phyloP scores from a whole-genome alignment of 2,888 invertebrate genomes.

The Julus scanicus region DNA sequence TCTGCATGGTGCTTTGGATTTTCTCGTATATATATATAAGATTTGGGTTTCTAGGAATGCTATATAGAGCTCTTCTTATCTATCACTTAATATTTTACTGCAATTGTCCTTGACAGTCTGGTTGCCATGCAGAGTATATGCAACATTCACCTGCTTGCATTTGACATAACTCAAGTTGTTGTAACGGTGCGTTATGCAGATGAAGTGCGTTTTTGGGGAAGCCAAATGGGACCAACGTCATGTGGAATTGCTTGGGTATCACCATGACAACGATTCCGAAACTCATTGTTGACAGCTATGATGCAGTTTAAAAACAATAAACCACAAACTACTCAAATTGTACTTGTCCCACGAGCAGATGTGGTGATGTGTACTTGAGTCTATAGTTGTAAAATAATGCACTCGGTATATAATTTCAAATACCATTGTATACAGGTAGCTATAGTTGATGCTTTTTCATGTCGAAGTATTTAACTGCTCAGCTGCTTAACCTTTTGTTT shows the following conservation, averaged over 20 bases:
- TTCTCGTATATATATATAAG: background rate
- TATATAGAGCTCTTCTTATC: background rate
- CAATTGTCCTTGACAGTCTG: conserved; percentile 1
- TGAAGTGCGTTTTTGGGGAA: too few species aligned
- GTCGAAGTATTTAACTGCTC: too few species aligned
- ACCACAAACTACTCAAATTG: background rate
- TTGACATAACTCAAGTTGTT: background rate
- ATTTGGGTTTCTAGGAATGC: background rate
- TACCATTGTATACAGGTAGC: too few species aligned
- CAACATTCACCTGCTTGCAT: background rate
- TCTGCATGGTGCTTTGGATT: background rate
- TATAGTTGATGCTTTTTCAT: too few species aligned
- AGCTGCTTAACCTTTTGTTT: too few species aligned
- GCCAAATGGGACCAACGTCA: background rate
- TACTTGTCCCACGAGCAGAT: too few species aligned
- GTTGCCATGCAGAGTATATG: background rate
- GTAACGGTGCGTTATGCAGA: too few species aligned
- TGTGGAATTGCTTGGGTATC: background rate
- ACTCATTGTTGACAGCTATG: too few species aligned
- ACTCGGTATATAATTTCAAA: too few species aligned
- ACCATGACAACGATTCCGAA: background rate
- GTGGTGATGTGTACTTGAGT: too few species aligned
- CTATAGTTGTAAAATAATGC: too few species aligned
- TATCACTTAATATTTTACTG: background rate
- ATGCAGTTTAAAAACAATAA: too few species aligned